A percentile compares a stretch with the other conserved stretches of the same genome.
phyloP scores from a whole-genome alignment of 2,797 vertebrate genomes.

The Ctenosaura bakeri region DNA sequence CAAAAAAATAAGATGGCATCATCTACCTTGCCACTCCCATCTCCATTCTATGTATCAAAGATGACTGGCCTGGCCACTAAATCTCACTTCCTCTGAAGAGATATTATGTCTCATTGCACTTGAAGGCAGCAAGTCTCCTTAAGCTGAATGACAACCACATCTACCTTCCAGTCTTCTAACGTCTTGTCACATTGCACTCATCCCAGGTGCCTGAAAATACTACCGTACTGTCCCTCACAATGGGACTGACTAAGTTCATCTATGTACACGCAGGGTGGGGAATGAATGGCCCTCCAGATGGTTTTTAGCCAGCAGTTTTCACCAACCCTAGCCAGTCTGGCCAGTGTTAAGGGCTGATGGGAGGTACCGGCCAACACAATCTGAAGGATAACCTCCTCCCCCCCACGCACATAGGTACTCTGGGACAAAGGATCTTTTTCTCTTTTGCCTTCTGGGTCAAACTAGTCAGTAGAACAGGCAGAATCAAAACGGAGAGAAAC shows the following conservation, averaged over 20 bases:
- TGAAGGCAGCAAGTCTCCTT: background rate
- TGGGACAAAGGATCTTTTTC: background rate
- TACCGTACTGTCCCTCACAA: no score
- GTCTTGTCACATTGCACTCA: background rate
- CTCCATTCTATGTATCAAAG: background rate
- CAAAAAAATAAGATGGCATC: background rate
- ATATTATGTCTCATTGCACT: background rate
- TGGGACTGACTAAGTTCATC: background rate
- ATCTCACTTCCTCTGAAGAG: background rate
- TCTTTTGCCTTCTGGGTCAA: background rate
- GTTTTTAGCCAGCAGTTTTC: background rate
- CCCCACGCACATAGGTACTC: background rate
- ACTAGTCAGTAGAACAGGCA: background rate
- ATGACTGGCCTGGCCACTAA: background rate
- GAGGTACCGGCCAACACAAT: no score
- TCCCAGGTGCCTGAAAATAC: background rate
- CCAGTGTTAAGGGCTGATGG: no score
- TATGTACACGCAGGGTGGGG: background rate
- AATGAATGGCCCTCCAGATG: background rate
- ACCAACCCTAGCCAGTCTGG: background rate
- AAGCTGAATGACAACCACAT: background rate
- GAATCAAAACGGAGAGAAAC: background rate
- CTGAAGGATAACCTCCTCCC: no score
- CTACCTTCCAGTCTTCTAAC: background rate
- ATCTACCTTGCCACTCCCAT: background rate